phyloP scores from a whole-genome alignment of 2,888 invertebrate genomes.

The Tricholauxania praeusta region DNA sequence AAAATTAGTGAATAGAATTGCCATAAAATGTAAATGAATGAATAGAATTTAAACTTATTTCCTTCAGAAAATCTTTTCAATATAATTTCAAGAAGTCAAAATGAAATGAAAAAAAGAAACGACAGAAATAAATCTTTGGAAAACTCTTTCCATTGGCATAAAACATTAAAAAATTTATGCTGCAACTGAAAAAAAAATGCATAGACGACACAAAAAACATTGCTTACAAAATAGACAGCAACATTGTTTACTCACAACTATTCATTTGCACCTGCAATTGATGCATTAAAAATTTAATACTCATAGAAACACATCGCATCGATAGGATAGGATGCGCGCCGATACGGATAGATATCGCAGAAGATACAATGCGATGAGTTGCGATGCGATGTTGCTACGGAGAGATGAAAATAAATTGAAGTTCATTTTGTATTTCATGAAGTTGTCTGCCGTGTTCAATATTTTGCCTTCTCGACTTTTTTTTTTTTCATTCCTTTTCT shows the following conservation, averaged over 20 bases:
- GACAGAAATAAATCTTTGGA: no score
- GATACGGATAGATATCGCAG: not conserved
- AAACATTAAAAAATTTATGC: no score
- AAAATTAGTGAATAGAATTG: no score
- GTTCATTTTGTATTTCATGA: slow-evolving; percentile 40
- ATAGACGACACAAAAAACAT: no score
- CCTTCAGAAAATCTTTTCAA: no score
- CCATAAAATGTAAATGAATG: no score
- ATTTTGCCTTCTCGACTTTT: not conserved
- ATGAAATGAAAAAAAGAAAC: no score
- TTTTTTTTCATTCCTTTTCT: no score
- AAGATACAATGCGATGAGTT: not conserved
- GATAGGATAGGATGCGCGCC: slow-evolving; percentile 5
- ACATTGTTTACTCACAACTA: slow-evolving; percentile 31
- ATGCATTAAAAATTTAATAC: slow-evolving; percentile 43
- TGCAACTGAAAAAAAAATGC: no score
- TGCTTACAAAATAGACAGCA: not conserved
- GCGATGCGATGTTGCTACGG: slow-evolving; percentile 27
- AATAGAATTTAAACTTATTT: no score
- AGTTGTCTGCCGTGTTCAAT: slow-evolving; percentile 33
- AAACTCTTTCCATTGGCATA: no score
- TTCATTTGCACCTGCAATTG: slow-evolving; percentile 55
- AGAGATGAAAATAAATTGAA: slow-evolving; percentile 38
- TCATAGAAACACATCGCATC: slow-evolving; percentile 28
- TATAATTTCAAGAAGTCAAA: no score